A percentile compares a stretch with the other conserved stretches of the same genome.
These are phyloP conservation scores for Musca vetustissima DNA, from an alignment of 1,140 invertebrate genomes.

Conservation along the genomic window DNA sequence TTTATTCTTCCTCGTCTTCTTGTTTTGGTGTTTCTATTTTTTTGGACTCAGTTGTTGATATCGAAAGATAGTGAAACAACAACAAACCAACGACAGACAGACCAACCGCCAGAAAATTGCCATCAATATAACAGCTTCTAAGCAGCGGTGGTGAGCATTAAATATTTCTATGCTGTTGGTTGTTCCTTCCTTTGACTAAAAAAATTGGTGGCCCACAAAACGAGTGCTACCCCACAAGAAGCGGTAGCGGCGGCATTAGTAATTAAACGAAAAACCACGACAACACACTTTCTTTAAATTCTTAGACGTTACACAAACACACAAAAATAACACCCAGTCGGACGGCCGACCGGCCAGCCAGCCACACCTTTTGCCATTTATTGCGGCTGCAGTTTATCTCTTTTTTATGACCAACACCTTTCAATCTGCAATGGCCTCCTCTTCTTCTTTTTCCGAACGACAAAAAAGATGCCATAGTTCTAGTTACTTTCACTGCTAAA, in stretches of 20 bases:
- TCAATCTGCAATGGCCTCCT: neutral
- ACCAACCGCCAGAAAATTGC: too few relatives aligned
- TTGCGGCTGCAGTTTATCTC: neutral
- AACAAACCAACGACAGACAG: neutral
- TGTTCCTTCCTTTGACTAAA: neutral
- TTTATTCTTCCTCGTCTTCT: neutral
- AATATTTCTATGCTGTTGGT: neutral
- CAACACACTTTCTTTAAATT: slow-evolving; percentile 16
- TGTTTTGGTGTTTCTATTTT: too few relatives aligned
- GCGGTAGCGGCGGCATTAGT: neutral
- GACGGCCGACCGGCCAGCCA: too few relatives aligned
- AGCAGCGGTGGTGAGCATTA: too few relatives aligned
- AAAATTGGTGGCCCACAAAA: neutral
- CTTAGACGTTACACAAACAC: too few relatives aligned
- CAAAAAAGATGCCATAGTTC: slow-evolving; percentile 10
- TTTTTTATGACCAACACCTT: neutral
- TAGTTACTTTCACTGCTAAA: slow-evolving; percentile 15
- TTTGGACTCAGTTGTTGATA: too few relatives aligned
- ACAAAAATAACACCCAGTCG: too few relatives aligned
- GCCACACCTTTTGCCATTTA: neutral
- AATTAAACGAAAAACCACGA: neutral
- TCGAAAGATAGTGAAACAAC: too few relatives aligned
- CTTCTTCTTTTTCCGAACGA: too few relatives aligned
- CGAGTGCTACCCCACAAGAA: too few relatives aligned
- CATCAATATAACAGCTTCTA: too few relatives aligned